These are phyloP conservation scores for Diprion similis DNA, from an alignment of 1,140 invertebrate genomes.

Conservation along the genomic window DNA sequence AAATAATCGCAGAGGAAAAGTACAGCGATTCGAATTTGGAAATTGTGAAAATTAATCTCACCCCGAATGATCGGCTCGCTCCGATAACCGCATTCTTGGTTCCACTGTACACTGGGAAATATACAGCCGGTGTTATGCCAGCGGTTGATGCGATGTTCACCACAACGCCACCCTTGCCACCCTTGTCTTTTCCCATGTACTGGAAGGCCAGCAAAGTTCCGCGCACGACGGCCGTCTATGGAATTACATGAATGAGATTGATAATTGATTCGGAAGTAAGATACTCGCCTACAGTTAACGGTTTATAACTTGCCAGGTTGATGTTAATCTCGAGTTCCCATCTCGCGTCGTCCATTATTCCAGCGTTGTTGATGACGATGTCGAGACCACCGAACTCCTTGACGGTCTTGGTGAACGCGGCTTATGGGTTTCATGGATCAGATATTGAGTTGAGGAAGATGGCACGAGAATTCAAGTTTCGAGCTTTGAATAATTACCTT, in stretches of 20 bases:
- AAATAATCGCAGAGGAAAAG: background rate
- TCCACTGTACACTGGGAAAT: slow-evolving; percentile 66
- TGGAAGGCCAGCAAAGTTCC: slow-evolving; percentile 40
- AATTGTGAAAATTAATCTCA: slow-evolving; percentile 18
- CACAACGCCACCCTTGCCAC: slow-evolving; percentile 66
- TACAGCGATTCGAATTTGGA: background rate
- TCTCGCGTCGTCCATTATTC: slow-evolving; percentile 55
- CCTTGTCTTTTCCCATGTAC: slow-evolving; percentile 65
- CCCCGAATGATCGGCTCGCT: slow-evolving; percentile 43
- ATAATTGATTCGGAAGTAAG: background rate
- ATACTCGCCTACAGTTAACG: too few relatives aligned
- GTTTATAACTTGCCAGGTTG: slow-evolving; percentile 35
- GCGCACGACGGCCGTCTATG: background rate
- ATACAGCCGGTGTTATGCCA: slow-evolving; percentile 58
- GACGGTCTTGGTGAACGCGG: slow-evolving; percentile 45
- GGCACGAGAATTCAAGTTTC: background rate
- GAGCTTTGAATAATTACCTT: slow-evolving; percentile 17
- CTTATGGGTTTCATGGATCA: slow-evolving; percentile 27
- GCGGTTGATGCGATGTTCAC: slow-evolving; percentile 68
- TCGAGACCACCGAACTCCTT: slow-evolving; percentile 47
- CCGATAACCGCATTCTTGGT: slow-evolving; percentile 68
- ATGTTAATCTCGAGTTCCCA: slow-evolving; percentile 56
- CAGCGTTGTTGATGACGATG: slow-evolving; percentile 60
- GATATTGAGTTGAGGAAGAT: background rate
- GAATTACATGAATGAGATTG: background rate